phyloP scores from a whole-genome alignment of 2,888 invertebrate genomes.

The Stenotaenia linearis region DNA sequence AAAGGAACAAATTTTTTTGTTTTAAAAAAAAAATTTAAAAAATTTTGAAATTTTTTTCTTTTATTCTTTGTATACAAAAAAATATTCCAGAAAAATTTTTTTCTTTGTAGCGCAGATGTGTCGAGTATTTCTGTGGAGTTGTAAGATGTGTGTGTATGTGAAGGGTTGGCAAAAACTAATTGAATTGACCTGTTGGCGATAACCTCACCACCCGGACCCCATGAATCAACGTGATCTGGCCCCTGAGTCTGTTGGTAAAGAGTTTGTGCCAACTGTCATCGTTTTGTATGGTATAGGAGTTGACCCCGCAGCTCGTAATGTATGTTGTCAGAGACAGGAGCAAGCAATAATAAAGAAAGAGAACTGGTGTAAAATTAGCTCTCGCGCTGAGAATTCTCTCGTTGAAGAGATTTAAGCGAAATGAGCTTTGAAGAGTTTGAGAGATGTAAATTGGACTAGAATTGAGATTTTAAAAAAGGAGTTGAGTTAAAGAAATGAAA shows the following conservation, averaged over 20 bases:
- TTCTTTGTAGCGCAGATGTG: background rate
- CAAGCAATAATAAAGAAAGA: background rate
- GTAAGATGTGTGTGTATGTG: background rate
- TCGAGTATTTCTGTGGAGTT: background rate
- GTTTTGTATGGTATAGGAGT: background rate
- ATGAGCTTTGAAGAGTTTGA: background rate
- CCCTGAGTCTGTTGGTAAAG: constrained; percentile 5
- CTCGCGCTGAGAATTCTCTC: background rate
- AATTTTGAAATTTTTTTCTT: background rate
- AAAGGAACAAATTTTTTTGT: no score
- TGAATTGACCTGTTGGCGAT: constrained; percentile 20
- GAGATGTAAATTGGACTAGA: background rate
- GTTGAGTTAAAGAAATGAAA: background rate
- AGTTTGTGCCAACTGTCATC: constrained; percentile 24
- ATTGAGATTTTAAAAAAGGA: background rate
- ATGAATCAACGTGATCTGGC: constrained; percentile 24
- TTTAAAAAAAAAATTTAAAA: background rate
- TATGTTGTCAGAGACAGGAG: constrained; percentile 12
- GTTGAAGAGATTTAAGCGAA: background rate
- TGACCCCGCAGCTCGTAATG: constrained; percentile 18
- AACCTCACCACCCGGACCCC: constrained; percentile 6
- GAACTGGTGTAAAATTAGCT: background rate
- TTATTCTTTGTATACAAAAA: background rate
- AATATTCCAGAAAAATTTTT: background rate
- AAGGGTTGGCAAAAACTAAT: constrained; percentile 17